Evolutionary conservation across 92 coral and sea anemone species (phyloP).

Genomic region (Zoanthus gigantus): DNA sequence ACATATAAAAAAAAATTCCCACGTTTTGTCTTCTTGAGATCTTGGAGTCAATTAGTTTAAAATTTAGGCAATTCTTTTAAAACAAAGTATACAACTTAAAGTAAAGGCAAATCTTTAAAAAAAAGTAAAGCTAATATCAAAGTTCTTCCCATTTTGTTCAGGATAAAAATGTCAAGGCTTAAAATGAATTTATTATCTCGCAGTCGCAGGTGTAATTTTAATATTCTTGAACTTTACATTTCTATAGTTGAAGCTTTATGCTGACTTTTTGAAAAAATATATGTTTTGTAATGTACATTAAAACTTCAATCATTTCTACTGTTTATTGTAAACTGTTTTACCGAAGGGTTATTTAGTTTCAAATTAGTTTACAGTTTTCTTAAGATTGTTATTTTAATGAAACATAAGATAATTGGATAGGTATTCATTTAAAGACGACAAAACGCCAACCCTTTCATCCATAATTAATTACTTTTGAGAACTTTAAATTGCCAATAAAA

Average conservation of each 20-base stretch:
- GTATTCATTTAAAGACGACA: background rate
- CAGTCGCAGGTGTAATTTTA: background rate
- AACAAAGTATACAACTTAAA: background rate
- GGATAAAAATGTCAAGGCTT: background rate
- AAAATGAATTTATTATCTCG: background rate
- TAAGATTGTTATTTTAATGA: background rate
- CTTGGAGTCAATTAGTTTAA: background rate
- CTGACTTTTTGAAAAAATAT: background rate
- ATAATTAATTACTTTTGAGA: background rate
- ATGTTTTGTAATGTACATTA: background rate
- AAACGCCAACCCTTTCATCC: background rate
- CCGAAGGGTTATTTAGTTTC: background rate
- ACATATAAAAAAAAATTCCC: background rate
- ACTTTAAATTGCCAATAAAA: background rate
- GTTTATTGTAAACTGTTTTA: background rate
- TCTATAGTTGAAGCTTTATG: background rate
- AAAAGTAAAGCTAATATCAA: background rate
- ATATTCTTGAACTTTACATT: background rate
- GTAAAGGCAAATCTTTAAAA: background rate
- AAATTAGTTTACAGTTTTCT: background rate
- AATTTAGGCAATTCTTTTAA: background rate
- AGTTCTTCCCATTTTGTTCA: background rate
- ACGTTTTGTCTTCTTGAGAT: background rate
- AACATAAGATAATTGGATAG: background rate
- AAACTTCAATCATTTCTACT: background rate